phyloP scores from a whole-genome alignment of 2,888 invertebrate genomes.

The Mythimna albipuncta region DNA sequence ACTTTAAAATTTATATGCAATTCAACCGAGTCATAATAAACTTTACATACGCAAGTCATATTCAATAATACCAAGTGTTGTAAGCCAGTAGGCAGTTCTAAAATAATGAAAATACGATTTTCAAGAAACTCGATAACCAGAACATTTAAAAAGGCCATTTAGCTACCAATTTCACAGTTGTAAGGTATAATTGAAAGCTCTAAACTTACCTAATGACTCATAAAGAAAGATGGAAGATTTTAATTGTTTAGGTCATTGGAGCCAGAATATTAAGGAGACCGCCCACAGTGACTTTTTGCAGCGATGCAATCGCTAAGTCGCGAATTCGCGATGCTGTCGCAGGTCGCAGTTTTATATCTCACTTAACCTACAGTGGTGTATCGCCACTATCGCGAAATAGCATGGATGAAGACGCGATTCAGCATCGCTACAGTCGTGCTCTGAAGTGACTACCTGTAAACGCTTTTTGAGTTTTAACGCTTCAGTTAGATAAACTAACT shows the following conservation, averaged over 20 bases:
- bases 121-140: background rate
- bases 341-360: too few species aligned
- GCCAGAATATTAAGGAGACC: background rate
- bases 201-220: conserved; percentile 12
- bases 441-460: background rate
- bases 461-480: background rate
- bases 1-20: background rate
- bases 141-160: background rate
- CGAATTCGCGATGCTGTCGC: background rate
- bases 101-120: conserved; percentile 12
- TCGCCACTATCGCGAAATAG: background rate
- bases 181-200: conserved; percentile 10
- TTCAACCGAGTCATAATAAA: background rate
- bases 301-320: background rate
- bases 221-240: conserved; percentile 16
- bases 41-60: background rate
- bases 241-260: conserved; percentile 13
- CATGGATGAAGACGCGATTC: background rate
- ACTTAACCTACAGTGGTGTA: too few species aligned
- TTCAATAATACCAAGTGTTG: background rate
- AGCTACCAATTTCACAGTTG: background rate
- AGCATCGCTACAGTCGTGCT: background rate
- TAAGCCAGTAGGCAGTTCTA: background rate
- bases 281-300: background rate
- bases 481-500: too few species aligned